Conservation (phyloP, 2,113 vertebrate genomes). For the Eurystomus gularis region DNA sequence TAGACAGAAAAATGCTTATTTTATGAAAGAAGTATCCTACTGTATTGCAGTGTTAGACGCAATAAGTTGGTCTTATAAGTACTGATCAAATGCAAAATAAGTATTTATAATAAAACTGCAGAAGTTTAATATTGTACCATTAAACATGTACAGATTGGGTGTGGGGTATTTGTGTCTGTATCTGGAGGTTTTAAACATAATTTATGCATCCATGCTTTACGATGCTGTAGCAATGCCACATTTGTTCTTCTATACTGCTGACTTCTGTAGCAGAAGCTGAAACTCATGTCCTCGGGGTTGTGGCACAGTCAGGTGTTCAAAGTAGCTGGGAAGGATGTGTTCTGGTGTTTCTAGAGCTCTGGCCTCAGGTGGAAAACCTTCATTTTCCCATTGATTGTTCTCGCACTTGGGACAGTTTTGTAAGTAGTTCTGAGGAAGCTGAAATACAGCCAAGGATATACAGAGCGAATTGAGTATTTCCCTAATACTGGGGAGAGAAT, state of each 20-base stretch:
- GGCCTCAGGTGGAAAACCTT: not conserved
- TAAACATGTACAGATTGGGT: not conserved
- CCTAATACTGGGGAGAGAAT: not conserved
- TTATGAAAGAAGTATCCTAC: not conserved
- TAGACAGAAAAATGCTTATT: not conserved
- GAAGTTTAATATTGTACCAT: not conserved
- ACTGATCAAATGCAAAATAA: not conserved
- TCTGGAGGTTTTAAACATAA: not conserved
- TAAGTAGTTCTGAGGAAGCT: not conserved
- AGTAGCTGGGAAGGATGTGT: not conserved
- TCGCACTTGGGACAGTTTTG: not conserved
- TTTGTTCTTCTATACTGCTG: not conserved
- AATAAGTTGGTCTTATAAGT: not conserved
- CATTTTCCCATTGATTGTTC: not conserved
- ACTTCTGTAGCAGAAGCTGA: not conserved
- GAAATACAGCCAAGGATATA: not conserved
- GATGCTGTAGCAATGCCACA: not conserved
- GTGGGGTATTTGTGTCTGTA: not conserved
- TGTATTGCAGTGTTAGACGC: not conserved
- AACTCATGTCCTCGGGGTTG: not conserved
- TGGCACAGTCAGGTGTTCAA: not conserved
- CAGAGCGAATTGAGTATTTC: not conserved
- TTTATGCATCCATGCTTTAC: not conserved
- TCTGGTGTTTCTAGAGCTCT: not conserved
- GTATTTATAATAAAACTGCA: not conserved